A percentile compares a stretch with the other conserved stretches of the same genome.
Evolutionary conservation across 2,797 vertebrate species (phyloP).

Genomic region (Amniataba percoides): DNA sequence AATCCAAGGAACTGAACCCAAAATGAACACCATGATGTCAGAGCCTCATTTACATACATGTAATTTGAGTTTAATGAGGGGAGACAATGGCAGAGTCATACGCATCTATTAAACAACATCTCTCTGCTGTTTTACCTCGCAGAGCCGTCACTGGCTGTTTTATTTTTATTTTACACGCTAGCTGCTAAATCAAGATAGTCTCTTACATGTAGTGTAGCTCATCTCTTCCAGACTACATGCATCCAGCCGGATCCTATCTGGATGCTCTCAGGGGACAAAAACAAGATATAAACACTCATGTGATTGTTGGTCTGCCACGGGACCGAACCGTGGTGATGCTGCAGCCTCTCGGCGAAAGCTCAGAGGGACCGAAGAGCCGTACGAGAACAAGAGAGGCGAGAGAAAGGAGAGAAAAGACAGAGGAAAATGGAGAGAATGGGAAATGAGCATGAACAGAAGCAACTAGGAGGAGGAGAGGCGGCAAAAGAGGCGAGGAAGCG

Average conservation of each 20-base stretch:
- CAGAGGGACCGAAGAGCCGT: conserved; percentile 6
- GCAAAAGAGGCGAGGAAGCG: conserved; percentile 23
- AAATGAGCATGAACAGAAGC: conserved; percentile 30
- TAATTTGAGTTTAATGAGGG: not conserved
- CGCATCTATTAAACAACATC: conserved; percentile 3
- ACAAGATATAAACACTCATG: conserved; percentile 49
- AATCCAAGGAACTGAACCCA: too few species aligned
- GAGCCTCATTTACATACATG: not conserved
- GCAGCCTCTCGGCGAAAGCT: conserved; percentile 38
- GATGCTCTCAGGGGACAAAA: conserved; percentile 30
- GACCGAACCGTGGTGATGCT: conserved; percentile 44
- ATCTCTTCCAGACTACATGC: not conserved
- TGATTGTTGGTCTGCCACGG: conserved; percentile 22
- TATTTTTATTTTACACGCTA: not conserved
- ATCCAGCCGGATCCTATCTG: conserved; percentile 20
- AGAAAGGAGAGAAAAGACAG: conserved; percentile 11
- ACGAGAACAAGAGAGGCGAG: not conserved
- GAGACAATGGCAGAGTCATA: conserved; percentile 22
- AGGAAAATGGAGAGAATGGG: conserved; percentile 15
- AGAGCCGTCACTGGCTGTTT: not conserved
- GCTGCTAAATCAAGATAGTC: conserved; percentile 31
- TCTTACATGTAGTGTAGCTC: conserved; percentile 22
- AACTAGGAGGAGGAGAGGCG: conserved; percentile 16
- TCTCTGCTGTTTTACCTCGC: conserved; percentile 1
- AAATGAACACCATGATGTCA: not conserved